Conservation (phyloP, 2,113 vertebrate genomes). For the Puma concolor region DNA sequence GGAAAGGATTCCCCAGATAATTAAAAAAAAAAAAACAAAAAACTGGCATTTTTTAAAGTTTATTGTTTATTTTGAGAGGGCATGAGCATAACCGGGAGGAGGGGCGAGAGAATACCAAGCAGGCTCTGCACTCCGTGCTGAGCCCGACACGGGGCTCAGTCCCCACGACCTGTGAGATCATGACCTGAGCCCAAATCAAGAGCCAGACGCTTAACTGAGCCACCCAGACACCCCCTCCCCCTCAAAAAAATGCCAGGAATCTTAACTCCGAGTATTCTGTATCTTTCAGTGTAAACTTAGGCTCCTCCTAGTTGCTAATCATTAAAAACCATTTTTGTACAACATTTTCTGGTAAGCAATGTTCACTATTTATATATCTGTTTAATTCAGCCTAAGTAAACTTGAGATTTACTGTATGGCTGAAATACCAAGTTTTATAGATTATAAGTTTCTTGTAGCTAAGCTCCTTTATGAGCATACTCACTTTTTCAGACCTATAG, state of each 20-base stretch:
- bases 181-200: too few species aligned
- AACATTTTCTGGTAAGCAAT: background rate
- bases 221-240: too few species aligned
- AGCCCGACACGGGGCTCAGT: too few species aligned
- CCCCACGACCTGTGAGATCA: too few species aligned
- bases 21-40: too few species aligned
- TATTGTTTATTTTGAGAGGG: too few species aligned
- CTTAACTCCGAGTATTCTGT: background rate
- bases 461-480: background rate
- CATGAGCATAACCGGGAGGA: too few species aligned
- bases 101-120: too few species aligned
- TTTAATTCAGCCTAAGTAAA: constrained; percentile 30
- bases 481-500: background rate
- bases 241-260: background rate
- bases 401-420: background rate
- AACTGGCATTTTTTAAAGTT: too few species aligned
- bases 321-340: background rate
- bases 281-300: background rate
- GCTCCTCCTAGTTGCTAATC: background rate
- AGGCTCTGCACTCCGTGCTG: too few species aligned
- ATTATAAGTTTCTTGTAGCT: background rate
- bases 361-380: background rate
- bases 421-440: background rate
- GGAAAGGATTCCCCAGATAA: background rate
- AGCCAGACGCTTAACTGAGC: too few species aligned